phyloP scores from a whole-genome alignment of 2,113 vertebrate species.

The Clupea harengus region DNA sequence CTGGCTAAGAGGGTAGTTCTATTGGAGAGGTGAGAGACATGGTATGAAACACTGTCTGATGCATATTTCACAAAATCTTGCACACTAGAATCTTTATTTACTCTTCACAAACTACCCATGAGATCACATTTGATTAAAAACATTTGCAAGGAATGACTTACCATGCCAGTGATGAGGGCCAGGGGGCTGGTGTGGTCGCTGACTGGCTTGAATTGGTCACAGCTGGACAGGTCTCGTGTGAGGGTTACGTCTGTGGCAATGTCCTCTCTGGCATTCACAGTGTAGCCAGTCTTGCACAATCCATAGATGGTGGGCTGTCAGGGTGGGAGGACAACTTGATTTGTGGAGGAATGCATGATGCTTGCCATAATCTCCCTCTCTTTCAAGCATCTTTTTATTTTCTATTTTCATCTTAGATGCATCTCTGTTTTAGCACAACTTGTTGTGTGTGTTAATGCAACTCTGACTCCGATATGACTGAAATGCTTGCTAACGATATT shows the following conservation, averaged over 20 bases:
- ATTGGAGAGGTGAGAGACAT: conserved; percentile 26
- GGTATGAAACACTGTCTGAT: too few relatives aligned
- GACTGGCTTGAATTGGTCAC: conserved; percentile 78
- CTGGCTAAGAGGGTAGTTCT: conserved; percentile 77
- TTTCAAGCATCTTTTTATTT: too few relatives aligned
- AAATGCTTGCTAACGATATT: not conserved
- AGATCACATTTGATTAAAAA: not conserved
- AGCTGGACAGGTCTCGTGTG: conserved; percentile 79
- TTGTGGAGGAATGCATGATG: too few relatives aligned
- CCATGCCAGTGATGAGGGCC: conserved; percentile 84
- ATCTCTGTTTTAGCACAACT: too few relatives aligned
- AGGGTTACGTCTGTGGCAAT: conserved; percentile 75
- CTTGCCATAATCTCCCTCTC: too few relatives aligned
- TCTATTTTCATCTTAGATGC: too few relatives aligned
- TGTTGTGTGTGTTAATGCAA: too few relatives aligned
- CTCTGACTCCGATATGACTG: too few relatives aligned
- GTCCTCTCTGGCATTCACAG: conserved; percentile 70
- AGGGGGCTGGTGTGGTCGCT: conserved; percentile 81
- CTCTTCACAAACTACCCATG: too few relatives aligned
- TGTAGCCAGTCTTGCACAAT: conserved; percentile 78
- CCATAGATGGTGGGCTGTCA: conserved; percentile 86
- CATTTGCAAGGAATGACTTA: conserved; percentile 55
- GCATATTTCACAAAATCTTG: too few relatives aligned
- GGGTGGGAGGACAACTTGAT: conserved; percentile 1
- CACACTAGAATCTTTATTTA: too few relatives aligned